phyloP scores from a whole-genome alignment of 2,113 vertebrate genomes.

The Passer montanus region DNA sequence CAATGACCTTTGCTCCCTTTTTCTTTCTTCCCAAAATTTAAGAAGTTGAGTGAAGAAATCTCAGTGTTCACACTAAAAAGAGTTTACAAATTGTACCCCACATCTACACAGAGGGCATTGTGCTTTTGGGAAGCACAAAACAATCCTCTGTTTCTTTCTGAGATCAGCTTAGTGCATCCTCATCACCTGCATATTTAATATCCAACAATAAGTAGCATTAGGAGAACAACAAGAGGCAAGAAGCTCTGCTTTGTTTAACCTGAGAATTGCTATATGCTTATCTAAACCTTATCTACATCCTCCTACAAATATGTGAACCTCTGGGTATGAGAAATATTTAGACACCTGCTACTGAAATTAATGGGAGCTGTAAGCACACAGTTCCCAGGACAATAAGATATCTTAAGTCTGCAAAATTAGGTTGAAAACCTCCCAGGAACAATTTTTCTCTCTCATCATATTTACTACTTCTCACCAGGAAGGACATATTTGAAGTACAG shows the following conservation, averaged over 20 bases:
- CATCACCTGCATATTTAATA: neutral
- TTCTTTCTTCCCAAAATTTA: neutral
- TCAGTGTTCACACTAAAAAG: neutral
- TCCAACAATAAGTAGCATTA: neutral
- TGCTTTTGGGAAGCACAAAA: neutral
- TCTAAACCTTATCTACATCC: slow-evolving; percentile 54
- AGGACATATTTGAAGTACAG: slow-evolving; percentile 29
- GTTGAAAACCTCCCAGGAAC: slow-evolving; percentile 45
- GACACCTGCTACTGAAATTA: slow-evolving; percentile 64
- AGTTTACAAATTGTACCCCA: neutral
- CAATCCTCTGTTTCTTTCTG: neutral
- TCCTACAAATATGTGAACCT: slow-evolving; percentile 46
- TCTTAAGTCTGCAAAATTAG: slow-evolving; percentile 47
- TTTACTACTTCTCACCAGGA: slow-evolving; percentile 42
- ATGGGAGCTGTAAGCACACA: neutral
- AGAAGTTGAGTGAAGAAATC: neutral
- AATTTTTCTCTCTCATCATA: slow-evolving; percentile 54
- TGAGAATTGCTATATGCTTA: slow-evolving; percentile 52
- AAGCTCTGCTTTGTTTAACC: slow-evolving; percentile 48
- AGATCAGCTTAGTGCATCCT: neutral
- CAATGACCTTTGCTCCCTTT: neutral
- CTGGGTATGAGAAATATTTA: slow-evolving; percentile 54
- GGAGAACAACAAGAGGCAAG: neutral
- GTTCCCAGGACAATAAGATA: slow-evolving; percentile 48
- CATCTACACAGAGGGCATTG: neutral